Evolutionary conservation across 2,113 vertebrate genomes (phyloP), one percentile per base, ranked within the genome.

Genomic region (Andinoacara biseriatus): DNA sequence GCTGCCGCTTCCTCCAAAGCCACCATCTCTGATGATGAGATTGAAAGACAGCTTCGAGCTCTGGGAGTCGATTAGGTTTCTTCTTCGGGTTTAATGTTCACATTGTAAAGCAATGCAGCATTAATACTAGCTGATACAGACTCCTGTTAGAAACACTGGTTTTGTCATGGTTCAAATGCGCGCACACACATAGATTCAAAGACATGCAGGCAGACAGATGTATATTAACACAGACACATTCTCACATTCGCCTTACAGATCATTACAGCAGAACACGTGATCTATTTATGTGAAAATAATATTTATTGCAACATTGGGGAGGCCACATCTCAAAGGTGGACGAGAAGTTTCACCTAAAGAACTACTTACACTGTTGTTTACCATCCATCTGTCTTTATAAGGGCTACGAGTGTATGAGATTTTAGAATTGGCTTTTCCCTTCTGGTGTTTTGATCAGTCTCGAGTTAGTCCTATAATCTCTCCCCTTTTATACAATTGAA

Each of bases 11-110:
- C 97, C 58, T 95, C 97, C 58, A 97, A 96, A 43, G 56, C 94
- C 85, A 96, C 96, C 24, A 97, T 99, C 87, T 98, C 98, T 0
- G 98, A 99, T 77, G 98, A 99, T 65, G 98, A 99, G 93, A 99
- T 99, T 46, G 98, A 99, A 93, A 95, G 97, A 80, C 98, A 99
- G 90, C 97, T 99, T 76, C 96, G 97, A 93, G 98, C 98, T 38
- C 90, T 99, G 90, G 98, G 97, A 85, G 97, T 99, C 84, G 97
- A 99, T 95, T 99, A 97, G 94, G 57, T 4, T 58, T 67, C 75
- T 5, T 10, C 65, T 10, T 56, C 1, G 22, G 76, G 3, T 86
- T 38, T 84, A 58, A 65, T 86, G 81, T 78, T 79, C 61, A 46
- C 81, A 24, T 82, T 46, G 1, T 7, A 58, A 63, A 80, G 56